These are phyloP conservation scores for Bombus haemorrhoidalis DNA, from an alignment of 1,140 invertebrate species.

Conservation along the genomic window DNA sequence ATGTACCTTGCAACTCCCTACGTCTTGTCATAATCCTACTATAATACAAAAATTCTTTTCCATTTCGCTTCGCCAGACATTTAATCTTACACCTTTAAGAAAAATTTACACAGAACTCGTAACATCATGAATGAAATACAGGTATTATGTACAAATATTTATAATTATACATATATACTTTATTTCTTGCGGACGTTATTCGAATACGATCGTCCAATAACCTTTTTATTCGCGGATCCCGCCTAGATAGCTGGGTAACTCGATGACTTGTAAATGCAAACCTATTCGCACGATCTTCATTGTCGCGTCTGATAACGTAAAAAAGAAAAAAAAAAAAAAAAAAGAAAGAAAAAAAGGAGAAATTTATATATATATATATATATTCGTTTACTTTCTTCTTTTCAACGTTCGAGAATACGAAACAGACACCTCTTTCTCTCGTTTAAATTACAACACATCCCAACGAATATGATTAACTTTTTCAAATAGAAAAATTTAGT, in stretches of 20 bases:
- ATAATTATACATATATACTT: conserved; percentile 71
- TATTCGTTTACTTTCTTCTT: conserved; percentile 2
- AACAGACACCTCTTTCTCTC: background rate
- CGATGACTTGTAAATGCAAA: conserved; percentile 70
- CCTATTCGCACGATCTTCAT: conserved; percentile 47
- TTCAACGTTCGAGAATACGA: conserved; percentile 18
- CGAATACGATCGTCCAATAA: conserved; percentile 53
- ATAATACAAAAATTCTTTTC: conserved; percentile 78
- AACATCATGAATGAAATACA: conserved; percentile 79
- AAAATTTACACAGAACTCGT: conserved; percentile 76
- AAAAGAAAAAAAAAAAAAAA: conserved; percentile 42
- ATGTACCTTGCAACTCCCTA: conserved; percentile 77
- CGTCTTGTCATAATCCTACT: conserved; percentile 79
- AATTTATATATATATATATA: conserved; percentile 2
- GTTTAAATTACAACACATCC: conserved; percentile 38
- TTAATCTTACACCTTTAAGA: conserved; percentile 72
- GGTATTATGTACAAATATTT: conserved; percentile 80
- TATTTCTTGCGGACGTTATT: conserved; percentile 50
- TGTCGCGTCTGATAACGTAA: conserved; percentile 58
- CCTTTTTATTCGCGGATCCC: conserved; percentile 43
- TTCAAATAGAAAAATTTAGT: conserved; percentile 9
- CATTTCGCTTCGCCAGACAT: conserved; percentile 66
- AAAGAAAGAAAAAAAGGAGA: conserved; percentile 15
- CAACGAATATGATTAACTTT: conserved; percentile 1
- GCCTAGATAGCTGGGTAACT: conserved; percentile 41